A percentile compares a stretch with the other conserved stretches of the same genome.
phyloP scores from a whole-genome alignment of 2,888 invertebrate genomes.

The Drosophila siamana region DNA sequence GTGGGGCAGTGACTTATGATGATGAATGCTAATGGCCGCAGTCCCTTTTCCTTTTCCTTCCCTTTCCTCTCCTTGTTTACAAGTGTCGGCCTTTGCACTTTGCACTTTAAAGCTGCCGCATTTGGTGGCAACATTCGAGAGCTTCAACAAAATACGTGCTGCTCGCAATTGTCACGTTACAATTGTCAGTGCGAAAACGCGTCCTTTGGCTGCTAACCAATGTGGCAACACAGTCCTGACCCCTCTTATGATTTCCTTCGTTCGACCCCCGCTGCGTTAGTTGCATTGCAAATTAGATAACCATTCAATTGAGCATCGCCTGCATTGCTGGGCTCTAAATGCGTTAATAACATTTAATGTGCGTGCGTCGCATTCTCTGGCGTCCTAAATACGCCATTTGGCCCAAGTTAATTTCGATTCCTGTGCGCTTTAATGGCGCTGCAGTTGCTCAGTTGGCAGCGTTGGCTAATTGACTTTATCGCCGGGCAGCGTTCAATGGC shows the following conservation, averaged over 20 bases:
- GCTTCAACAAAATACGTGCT: constrained; percentile 61
- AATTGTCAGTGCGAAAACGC: constrained; percentile 26
- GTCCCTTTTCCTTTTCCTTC: background rate
- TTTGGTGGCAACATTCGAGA: constrained; percentile 11
- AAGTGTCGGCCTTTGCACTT: constrained; percentile 45
- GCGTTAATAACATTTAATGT: constrained; percentile 82
- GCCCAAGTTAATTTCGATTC: constrained; percentile 71
- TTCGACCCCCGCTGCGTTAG: no score
- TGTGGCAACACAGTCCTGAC: constrained; percentile 49
- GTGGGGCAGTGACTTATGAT: constrained; percentile 84
- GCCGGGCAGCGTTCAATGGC: constrained; percentile 66
- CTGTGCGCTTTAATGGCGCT: background rate
- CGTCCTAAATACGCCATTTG: constrained; percentile 53
- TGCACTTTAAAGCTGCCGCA: constrained; percentile 52
- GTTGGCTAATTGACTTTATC: constrained; percentile 74
- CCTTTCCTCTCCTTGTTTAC: background rate
- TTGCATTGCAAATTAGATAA: constrained; percentile 72
- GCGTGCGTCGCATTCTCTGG: constrained; percentile 56
- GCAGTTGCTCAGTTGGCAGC: no score
- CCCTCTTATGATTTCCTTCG: background rate
- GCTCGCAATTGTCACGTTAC: constrained; percentile 70
- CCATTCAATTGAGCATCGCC: constrained; percentile 67
- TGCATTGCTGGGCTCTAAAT: constrained; percentile 42
- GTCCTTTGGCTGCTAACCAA: constrained; percentile 49
- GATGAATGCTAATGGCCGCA: constrained; percentile 83